Conservation (phyloP, 2,113 vertebrate species). For the Meles meles region DNA sequence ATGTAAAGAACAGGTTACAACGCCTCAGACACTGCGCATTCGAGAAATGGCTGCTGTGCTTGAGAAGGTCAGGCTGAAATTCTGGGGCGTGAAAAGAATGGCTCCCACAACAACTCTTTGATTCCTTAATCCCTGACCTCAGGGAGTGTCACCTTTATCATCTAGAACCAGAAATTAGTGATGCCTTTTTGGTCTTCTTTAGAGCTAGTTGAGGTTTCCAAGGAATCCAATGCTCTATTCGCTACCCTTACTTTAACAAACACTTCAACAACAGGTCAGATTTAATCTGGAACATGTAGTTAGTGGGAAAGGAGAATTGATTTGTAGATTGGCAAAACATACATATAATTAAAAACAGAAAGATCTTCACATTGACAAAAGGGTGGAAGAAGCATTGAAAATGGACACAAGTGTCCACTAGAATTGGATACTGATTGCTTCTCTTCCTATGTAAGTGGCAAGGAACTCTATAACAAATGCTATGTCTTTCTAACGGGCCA, state of each 20-base stretch:
- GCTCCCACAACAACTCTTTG: background rate
- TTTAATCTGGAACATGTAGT: constrained; percentile 64
- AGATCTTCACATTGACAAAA: background rate
- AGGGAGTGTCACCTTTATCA: background rate
- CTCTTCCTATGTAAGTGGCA: constrained; percentile 15
- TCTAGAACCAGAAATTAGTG: background rate
- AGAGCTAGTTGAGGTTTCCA: background rate
- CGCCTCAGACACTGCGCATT: no score
- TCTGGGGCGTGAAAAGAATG: background rate
- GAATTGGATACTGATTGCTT: background rate
- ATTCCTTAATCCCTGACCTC: background rate
- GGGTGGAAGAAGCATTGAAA: constrained; percentile 31
- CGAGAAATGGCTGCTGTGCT: background rate
- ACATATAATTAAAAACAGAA: constrained; percentile 73
- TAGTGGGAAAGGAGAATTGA: constrained; percentile 65
- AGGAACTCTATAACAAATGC: constrained; percentile 23
- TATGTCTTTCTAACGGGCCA: background rate
- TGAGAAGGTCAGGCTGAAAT: background rate
- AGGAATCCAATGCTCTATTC: constrained; percentile 24
- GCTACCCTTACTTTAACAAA: constrained; percentile 69
- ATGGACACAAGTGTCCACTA: constrained; percentile 20
- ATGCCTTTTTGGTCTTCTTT: background rate
- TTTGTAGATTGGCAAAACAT: constrained; percentile 16
- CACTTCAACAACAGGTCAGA: constrained; percentile 72
- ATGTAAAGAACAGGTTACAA: background rate